Base-by-base conservation (phyloP, 2,888 invertebrate genomes). In the Shargacucullia verbasci region DNA sequence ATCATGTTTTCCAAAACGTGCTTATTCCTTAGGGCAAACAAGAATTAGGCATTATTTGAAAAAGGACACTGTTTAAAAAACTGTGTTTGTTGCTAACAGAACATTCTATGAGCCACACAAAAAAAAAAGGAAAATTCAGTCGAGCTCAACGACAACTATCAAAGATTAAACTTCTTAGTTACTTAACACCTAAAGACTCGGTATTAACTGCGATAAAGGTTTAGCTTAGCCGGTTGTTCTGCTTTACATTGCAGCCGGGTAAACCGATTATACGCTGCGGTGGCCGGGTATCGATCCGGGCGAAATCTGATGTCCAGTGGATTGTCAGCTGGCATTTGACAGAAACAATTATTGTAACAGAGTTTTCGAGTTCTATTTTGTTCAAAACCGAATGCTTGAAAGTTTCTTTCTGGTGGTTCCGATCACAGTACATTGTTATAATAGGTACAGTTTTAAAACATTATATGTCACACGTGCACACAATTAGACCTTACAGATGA, bases 231-330 rank as follows among this genome's bases (percentile, higher is more conserved):
- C 40, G 31, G 48, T 63, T 73, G 60, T 63, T 46, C 38, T 31
- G 45, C 12, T 35, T 14, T 14, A 39, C 40, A 47, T 57, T 33
- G 52, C 34, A 50, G 34, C 35, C 47, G 13, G 62, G 49, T 67
- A 67, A 76, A 56, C 59, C 59, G 73, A 73, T 76, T 70, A 72
- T 60, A 52, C 44, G 47, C 33, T 46, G 58, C 44, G 47, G 37
- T 46, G 58, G 11, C 12, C 15, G 62, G 38, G 29, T 29, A 50
- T 40, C 56, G 33, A 59, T 39, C 29, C 29, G 29, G 29, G 29
- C 29, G 29, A 9, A 37, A 14, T 37, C 14, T 10, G 14, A 15
- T 37, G 37, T 15, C 15, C 11, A 4, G 6, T 15, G 11, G 20
- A 38, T 11, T 38, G 38, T 12, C 7, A 13, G 41, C 0, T 25